These are phyloP conservation scores for Tragelaphus buxtoni DNA, from an alignment of 2,113 vertebrate species.

Conservation along the genomic window DNA sequence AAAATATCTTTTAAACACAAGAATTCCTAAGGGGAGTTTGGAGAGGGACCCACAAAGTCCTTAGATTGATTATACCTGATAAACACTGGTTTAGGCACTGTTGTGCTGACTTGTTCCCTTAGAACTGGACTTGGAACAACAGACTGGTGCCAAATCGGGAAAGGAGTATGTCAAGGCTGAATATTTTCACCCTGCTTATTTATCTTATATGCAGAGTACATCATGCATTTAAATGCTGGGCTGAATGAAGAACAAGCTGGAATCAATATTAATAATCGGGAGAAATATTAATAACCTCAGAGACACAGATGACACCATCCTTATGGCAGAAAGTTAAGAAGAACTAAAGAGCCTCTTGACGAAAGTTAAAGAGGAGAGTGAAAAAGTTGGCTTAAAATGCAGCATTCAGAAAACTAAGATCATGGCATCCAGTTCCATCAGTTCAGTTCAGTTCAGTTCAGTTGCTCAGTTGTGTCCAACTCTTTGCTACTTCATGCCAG, in stretches of 20 bases:
- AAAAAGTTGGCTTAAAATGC: not conserved
- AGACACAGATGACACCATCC: not conserved
- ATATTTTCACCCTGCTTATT: not conserved
- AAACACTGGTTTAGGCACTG: not conserved
- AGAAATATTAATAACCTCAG: not conserved
- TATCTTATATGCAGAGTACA: not conserved
- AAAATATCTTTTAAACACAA: not conserved
- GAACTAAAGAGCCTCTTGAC: not conserved
- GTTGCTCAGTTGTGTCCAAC: not conserved
- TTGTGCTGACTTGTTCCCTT: not conserved
- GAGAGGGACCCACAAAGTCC: not conserved
- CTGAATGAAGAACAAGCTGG: not conserved
- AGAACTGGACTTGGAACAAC: not conserved
- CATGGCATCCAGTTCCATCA: not conserved
- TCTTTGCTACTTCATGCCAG: not conserved
- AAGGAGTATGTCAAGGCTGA: rapidly evolving
- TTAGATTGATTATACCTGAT: not conserved
- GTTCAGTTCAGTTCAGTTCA: not conserved
- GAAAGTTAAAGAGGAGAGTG: not conserved
- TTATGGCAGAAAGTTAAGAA: not conserved
- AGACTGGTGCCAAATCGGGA: not conserved
- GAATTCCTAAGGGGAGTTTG: not conserved
- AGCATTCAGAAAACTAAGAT: not conserved
- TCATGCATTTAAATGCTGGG: not conserved
- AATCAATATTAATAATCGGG: not conserved